Evolutionary conservation across 2,888 invertebrate genomes (phyloP).

Genomic region (Eudemis profundana): DNA sequence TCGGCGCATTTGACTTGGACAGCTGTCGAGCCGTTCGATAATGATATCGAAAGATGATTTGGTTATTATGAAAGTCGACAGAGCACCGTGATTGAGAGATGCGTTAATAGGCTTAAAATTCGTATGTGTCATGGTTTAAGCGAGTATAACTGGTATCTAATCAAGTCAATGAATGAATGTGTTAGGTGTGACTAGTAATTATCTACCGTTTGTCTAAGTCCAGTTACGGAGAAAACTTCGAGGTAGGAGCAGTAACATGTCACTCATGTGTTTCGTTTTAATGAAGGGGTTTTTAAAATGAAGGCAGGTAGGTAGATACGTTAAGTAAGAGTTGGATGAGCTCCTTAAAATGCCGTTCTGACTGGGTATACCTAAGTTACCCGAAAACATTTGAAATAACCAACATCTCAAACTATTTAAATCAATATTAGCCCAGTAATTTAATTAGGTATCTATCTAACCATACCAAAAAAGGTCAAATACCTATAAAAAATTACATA

Average conservation of each 20-base stretch:
- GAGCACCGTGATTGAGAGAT: slow-evolving; percentile 32
- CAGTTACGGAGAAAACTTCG: slow-evolving; percentile 52
- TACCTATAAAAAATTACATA: too few species aligned
- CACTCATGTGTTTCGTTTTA: slow-evolving; percentile 68
- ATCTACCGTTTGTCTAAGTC: slow-evolving; percentile 32
- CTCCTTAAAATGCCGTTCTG: too few species aligned
- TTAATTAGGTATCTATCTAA: too few species aligned
- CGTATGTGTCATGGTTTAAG: slow-evolving; percentile 20
- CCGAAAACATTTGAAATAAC: too few species aligned
- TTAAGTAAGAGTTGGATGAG: not conserved
- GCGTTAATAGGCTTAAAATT: slow-evolving; percentile 38
- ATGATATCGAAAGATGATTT: slow-evolving; percentile 43
- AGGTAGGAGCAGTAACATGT: slow-evolving; percentile 58
- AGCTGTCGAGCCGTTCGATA: slow-evolving; percentile 66
- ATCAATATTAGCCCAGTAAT: too few species aligned
- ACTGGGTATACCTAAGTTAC: too few species aligned
- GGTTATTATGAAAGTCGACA: slow-evolving; percentile 40
- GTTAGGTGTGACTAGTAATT: not conserved
- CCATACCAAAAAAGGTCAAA: too few species aligned
- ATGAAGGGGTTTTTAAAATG: slow-evolving; percentile 70
- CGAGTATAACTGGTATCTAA: slow-evolving; percentile 7
- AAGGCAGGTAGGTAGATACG: too few species aligned
- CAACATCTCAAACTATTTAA: too few species aligned
- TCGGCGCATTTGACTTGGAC: slow-evolving; percentile 60
- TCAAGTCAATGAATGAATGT: slow-evolving; percentile 1